Conservation (phyloP, 2,113 vertebrate genomes). For the Lonchura striata region DNA sequence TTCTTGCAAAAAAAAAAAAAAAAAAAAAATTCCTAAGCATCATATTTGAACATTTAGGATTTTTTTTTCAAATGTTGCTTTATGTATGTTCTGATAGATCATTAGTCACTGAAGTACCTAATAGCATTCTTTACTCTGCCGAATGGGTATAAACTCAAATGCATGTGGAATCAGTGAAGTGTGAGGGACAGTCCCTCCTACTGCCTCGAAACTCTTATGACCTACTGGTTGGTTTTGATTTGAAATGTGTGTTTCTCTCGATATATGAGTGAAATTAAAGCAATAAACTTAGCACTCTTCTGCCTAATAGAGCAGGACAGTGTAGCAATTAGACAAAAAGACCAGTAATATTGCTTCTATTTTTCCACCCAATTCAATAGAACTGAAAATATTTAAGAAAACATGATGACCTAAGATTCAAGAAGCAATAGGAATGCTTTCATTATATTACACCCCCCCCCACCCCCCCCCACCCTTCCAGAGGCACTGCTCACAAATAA, state of each 20-base stretch:
- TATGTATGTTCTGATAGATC: not conserved
- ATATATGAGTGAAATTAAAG: not conserved
- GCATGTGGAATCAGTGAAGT: not conserved
- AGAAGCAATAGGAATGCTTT: not conserved
- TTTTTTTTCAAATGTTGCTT: not conserved
- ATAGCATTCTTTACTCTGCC: not conserved
- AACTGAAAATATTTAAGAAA: not conserved
- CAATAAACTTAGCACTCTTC: not conserved
- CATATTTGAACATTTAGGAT: not conserved
- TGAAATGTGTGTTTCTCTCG: not conserved
- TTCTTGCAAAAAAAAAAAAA: not conserved
- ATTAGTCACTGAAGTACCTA: not conserved
- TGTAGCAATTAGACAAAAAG: not conserved
- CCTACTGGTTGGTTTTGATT: not conserved
- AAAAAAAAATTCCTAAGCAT: not conserved
- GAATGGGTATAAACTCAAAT: not conserved
- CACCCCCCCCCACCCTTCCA: rapidly evolving
- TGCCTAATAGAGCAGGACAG: not conserved
- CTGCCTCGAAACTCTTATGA: not conserved
- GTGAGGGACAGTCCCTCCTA: not conserved
- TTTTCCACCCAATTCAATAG: not conserved
- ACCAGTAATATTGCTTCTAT: not conserved
- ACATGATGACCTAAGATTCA: not conserved
- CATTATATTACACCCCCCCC: rapidly evolving
- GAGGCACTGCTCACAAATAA: not conserved